These are phyloP conservation scores for Himantopus leucocephalus DNA, from an alignment of 2,113 vertebrate species.

Conservation along the genomic window DNA sequence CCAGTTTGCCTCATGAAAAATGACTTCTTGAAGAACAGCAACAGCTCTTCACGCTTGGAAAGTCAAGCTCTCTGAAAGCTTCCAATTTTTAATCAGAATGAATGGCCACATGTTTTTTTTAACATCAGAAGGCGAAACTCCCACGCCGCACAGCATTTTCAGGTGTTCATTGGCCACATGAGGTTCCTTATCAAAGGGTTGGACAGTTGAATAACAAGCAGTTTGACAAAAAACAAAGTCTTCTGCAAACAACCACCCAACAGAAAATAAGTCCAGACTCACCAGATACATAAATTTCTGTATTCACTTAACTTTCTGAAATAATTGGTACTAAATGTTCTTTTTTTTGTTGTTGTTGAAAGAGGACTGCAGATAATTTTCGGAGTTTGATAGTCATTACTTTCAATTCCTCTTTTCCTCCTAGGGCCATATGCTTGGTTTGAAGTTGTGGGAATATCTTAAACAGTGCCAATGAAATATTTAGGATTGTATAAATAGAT, in stretches of 20 bases:
- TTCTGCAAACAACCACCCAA: neutral
- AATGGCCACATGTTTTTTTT: neutral
- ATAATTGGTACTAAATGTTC: neutral
- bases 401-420: neutral
- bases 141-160: neutral
- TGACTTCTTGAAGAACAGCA: neutral
- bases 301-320: neutral
- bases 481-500: constrained; percentile 40
- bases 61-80: neutral
- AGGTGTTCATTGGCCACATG: neutral
- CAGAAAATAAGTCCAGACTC: neutral
- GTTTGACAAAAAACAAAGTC: neutral
- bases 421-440: neutral
- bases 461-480: constrained; percentile 37
- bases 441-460: constrained; percentile 27
- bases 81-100: neutral
- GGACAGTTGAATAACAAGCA: neutral
- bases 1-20: neutral
- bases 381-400: neutral
- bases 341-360: neutral
- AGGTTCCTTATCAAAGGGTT: neutral
- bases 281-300: neutral
- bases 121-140: neutral
- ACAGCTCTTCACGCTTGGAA: neutral
- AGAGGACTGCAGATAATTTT: neutral